Base-by-base conservation (phyloP, 2,797 vertebrate genomes). In the Melanotaenia parkinsoni region DNA sequence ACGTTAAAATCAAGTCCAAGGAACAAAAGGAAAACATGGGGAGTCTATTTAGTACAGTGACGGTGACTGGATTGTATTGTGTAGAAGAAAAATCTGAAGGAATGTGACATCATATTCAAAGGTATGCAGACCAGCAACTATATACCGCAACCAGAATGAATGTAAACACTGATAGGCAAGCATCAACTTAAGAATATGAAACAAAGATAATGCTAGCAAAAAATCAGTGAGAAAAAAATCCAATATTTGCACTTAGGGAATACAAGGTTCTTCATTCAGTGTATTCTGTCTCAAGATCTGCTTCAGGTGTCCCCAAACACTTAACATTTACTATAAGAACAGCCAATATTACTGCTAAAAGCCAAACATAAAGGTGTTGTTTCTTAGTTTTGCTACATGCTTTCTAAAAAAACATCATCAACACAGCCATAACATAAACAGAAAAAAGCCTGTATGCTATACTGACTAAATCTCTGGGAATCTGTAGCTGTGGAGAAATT, bases 1-100 rank as follows among this genome's bases (percentile, higher is more conserved):
- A 70, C 72, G 77, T 84, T 84, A 87, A 92, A 92, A 90, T 58
- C 59, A 82, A 65, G 32, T 76, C 78, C 81, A 70, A 79, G 58
- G 37, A 82, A 86, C 40, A 84, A 85, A 85, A 83, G 43, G 20
- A 4, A 61, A 58, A 58, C 11, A 67, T 38, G 56, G 22, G 33
- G 30, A 68, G 72, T 58, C 54, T 47, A 40, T 53, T 82, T 26
- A 63, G 65, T 70, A 51, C 28, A 79, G 38, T 65, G 50, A 75
- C 45, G 59, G 58, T 50, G 60, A 76, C 3, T 10, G 26, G 35
- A 72, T 72, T 40, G 50, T 77, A 33, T 73, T 67, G 67, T 64
- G 63, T 67, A 82, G 83, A 2, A 13, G 13, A 81, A 72, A n/a
- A 26, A 45, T 77, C 70, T 69, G 53, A 38, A 76, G 84, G 85